Base-by-base conservation (phyloP, 2,797 vertebrate genomes). In the Sylvilagus floridanus region DNA sequence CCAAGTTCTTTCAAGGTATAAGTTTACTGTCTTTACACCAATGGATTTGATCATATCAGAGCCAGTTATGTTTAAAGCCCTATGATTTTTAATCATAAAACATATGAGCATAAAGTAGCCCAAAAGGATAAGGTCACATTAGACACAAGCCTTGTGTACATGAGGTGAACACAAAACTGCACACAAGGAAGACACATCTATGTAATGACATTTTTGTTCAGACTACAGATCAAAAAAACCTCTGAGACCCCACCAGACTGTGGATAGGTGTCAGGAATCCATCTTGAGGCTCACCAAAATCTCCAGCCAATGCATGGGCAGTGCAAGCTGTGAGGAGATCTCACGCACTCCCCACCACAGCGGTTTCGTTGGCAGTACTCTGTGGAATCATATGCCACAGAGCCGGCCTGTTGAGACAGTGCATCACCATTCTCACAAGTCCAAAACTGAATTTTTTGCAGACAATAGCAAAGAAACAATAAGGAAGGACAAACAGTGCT, bases 401-500 rank as follows among this genome's bases (percentile, higher is more conserved):
- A 79, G 85, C 2, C 50, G 69, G 63, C 91, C 88, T 96, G 78
- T 73, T 78, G 73, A 92, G 57, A 87, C 86, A 62, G 35, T 9
- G 4, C n/a, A 26, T 54, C 84, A 30, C 69, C 88, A 14, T 77
- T 65, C 77, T 90, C 93, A 90, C 19, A 75, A 83, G 68, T 52
- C 92, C 84, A 32, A 88, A 95, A 63, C 32, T 26, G 37, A 47
- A 17, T 50, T 89, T 90, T 9, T 86, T 82, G 35, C 57, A 73
- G 69, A 76, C 78, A 91, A 89, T n/a, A 91, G 65, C 19, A 95
- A 88, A 95, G 54, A 78, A 93, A 68, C 32, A 90, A 54, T 63
- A 83, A 94, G 37, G 77, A 91, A 83, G 47, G 57, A 78, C 28
- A 84, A 54, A 19, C 47, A 19, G 24, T 81, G 57, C 52, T 88